These are phyloP conservation scores for Asteroscopus sphinx DNA, from an alignment of 2,888 invertebrate species.

Conservation along the genomic window DNA sequence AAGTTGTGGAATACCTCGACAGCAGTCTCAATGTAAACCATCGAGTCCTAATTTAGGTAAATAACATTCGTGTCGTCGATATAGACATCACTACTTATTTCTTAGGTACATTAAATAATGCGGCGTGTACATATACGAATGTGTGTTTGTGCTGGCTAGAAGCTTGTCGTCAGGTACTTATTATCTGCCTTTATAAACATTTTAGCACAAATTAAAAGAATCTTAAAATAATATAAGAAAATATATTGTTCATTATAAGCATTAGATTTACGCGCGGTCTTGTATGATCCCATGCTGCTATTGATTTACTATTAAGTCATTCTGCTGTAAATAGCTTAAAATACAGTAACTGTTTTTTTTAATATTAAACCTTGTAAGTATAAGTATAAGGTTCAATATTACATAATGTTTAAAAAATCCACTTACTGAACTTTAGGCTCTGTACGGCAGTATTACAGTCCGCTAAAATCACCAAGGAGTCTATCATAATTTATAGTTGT, in stretches of 20 bases:
- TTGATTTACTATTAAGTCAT: constrained; percentile 23
- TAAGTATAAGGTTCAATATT: too few species aligned
- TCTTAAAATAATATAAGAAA: constrained; percentile 23
- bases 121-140: background rate
- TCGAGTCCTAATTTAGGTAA: background rate
- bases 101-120: background rate
- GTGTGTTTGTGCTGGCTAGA: constrained; percentile 6
- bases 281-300: constrained; percentile 27
- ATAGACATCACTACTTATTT: background rate
- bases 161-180: constrained; percentile 24
- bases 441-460: too few species aligned
- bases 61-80: background rate
- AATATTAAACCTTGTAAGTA: too few species aligned
- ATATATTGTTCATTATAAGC: constrained; percentile 28
- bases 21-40: background rate
- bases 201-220: constrained; percentile 31
- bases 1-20: background rate
- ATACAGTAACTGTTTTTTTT: too few species aligned
- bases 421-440: too few species aligned
- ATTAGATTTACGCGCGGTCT: constrained; percentile 46
- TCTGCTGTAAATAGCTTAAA: too few species aligned
- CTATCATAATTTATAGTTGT: constrained; percentile 31
- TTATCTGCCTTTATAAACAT: constrained; percentile 1
- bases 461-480: constrained; percentile 18
- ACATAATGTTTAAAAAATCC: too few species aligned